Conservation (phyloP, 2,113 vertebrate species). For the Chaetura pelagica region DNA sequence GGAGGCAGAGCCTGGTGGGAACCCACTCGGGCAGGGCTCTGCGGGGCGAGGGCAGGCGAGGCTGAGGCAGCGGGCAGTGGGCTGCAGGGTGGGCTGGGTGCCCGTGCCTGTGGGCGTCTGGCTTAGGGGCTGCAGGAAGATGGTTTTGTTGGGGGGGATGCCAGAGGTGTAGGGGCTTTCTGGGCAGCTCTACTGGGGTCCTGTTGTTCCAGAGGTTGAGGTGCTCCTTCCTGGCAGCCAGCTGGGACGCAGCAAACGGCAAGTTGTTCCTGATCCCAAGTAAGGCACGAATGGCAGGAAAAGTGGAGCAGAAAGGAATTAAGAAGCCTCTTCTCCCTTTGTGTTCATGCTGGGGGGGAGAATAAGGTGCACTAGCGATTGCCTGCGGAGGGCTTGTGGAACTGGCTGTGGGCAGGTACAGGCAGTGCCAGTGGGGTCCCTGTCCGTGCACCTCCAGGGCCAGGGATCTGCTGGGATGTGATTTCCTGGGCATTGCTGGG, state of each 20-base stretch:
- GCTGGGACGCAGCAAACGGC: background rate
- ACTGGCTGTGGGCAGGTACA: background rate
- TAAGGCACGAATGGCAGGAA: background rate
- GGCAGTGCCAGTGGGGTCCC: background rate
- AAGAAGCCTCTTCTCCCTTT: conserved; percentile 32
- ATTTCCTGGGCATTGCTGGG: background rate
- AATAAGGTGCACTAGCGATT: background rate
- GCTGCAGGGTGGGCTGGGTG: background rate
- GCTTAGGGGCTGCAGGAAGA: fast-evolving
- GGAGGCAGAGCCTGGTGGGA: background rate
- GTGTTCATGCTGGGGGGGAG: background rate
- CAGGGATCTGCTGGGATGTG: fast-evolving
- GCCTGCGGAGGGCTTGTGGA: background rate
- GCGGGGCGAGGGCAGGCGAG: background rate
- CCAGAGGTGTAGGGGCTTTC: fast-evolving
- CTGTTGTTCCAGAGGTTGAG: background rate
- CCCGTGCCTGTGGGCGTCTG: fast-evolving
- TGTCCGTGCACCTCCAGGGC: background rate
- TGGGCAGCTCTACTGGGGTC: fast-evolving
- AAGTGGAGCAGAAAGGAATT: background rate
- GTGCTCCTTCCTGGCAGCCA: fast-evolving
- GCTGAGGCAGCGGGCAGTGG: background rate
- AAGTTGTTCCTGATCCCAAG: background rate
- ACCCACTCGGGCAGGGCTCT: background rate
- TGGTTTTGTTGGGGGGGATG: background rate